phyloP scores from a whole-genome alignment of 2,113 vertebrate species.

The Corythoichthys intestinalis region DNA sequence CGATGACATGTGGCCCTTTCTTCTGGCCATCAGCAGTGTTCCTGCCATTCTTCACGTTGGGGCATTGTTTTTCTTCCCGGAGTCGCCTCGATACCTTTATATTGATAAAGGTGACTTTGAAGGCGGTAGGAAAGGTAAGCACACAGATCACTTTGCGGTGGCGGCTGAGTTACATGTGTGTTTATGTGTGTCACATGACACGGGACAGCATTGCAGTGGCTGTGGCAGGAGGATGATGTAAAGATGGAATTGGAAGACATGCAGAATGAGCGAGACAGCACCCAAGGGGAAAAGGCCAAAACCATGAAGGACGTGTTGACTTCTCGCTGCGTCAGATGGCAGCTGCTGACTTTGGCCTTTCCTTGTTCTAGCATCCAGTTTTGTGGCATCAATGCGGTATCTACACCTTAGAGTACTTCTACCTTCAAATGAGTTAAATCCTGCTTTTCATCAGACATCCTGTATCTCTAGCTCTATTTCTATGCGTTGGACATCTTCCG shows the following conservation, averaged over 20 bases:
- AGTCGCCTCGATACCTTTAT: constrained; percentile 73
- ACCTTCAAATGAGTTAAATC: background rate
- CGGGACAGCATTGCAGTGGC: constrained; percentile 59
- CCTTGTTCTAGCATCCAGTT: constrained; percentile 57
- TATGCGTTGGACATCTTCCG: constrained; percentile 67
- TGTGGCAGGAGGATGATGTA: constrained; percentile 63
- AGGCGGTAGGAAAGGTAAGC: constrained; percentile 70
- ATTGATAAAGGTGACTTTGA: constrained; percentile 74
- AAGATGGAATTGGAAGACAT: constrained; percentile 61
- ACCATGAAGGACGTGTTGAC: constrained; percentile 54
- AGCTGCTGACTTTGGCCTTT: constrained; percentile 54
- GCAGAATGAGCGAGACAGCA: constrained; percentile 40
- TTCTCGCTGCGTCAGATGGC: constrained; percentile 58
- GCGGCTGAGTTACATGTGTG: background rate
- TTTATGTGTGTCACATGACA: constrained; percentile 8
- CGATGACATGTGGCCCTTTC: constrained; percentile 71
- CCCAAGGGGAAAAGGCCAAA: constrained; percentile 45
- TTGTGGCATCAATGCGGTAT: constrained; percentile 61
- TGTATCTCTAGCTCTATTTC: constrained; percentile 60
- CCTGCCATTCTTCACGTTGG: constrained; percentile 74
- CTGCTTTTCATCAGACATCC: background rate
- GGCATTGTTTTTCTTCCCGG: constrained; percentile 74
- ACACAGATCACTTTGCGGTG: background rate
- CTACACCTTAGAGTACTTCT: background rate
- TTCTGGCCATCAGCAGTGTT: constrained; percentile 70